These are phyloP conservation scores for Parasteatoda tepidariorum DNA, from an alignment of 1,140 invertebrate species.

Conservation along the genomic window DNA sequence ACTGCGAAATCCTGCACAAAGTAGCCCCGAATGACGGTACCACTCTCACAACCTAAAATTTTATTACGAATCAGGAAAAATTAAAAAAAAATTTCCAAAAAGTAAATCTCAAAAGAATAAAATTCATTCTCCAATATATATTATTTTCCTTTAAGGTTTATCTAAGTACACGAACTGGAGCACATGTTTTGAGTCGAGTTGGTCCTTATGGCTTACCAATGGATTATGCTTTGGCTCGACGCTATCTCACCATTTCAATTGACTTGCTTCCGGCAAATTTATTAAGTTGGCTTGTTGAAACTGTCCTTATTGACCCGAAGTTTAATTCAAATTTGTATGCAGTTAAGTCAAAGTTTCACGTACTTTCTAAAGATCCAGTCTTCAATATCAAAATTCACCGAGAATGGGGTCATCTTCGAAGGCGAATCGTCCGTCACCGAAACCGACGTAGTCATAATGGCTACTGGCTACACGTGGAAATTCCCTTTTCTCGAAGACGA, in stretches of 20 bases:
- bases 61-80: too few species aligned
- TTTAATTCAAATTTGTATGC: not conserved
- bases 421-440: conserved; percentile 18
- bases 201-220: conserved; percentile 66
- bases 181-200: conserved; percentile 70
- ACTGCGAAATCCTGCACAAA: too few species aligned
- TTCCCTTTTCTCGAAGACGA: conserved; percentile 29
- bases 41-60: too few species aligned
- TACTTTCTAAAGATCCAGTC: conserved; percentile 1
- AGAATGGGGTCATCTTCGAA: conserved; percentile 65
- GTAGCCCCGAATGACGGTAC: too few species aligned
- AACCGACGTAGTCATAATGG: conserved; percentile 60
- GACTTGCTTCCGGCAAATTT: not conserved
- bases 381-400: conserved; percentile 61
- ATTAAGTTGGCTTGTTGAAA: not conserved
- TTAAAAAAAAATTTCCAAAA: too few species aligned
- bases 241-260: not conserved
- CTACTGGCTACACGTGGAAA: conserved; percentile 64
- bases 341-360: not conserved
- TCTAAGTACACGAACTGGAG: conserved; percentile 70
- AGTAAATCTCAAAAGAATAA: too few species aligned
- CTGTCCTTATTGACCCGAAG: not conserved
- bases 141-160: conserved; percentile 66
- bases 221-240: conserved; percentile 60
- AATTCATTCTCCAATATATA: not conserved